A percentile compares a stretch with the other conserved stretches of the same genome.
Conservation (phyloP, 2,113 vertebrate genomes). For the Sarotherodon lohbergeri region DNA sequence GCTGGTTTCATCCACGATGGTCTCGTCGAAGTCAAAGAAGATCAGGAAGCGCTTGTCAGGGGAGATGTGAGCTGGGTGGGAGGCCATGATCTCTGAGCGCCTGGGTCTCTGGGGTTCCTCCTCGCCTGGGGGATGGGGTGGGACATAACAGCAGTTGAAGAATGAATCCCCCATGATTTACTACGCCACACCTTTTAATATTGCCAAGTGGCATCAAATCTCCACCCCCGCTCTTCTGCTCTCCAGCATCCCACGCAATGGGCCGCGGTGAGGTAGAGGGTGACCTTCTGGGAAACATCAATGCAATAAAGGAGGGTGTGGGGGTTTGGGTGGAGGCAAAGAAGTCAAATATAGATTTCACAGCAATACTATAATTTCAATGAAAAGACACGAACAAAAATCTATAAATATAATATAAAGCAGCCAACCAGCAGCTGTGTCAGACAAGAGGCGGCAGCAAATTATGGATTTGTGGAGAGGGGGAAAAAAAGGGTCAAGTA, state of each 20-base stretch:
- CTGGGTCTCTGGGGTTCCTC: slow-evolving; percentile 19
- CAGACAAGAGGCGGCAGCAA: not conserved
- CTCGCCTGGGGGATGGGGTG: slow-evolving; percentile 71
- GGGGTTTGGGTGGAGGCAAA: not conserved
- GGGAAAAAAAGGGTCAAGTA: fast-evolving
- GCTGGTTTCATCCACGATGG: slow-evolving; percentile 91
- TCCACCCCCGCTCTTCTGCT: slow-evolving; percentile 12
- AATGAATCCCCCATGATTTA: slow-evolving; percentile 67
- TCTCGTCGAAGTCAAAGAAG: slow-evolving; percentile 96
- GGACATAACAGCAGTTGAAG: slow-evolving; percentile 76
- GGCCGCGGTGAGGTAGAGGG: not conserved
- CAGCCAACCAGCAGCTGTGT: slow-evolving; percentile 11
- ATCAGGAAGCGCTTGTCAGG: slow-evolving; percentile 80
- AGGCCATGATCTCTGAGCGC: slow-evolving; percentile 67
- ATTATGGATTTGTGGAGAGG: not conserved
- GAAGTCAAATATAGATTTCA: not conserved
- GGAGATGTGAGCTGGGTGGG: slow-evolving; percentile 31
- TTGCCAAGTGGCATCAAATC: slow-evolving; percentile 18
- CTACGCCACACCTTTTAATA: slow-evolving; percentile 8
- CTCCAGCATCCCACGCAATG: slow-evolving; percentile 29
- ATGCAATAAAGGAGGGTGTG: not conserved
- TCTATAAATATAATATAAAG: not conserved
- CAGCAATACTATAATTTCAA: not conserved
- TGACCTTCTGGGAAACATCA: slow-evolving; percentile 21
- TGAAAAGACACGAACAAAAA: not conserved